Evolutionary conservation across 2,113 vertebrate genomes (phyloP).

Genomic region (Calonectris borealis): DNA sequence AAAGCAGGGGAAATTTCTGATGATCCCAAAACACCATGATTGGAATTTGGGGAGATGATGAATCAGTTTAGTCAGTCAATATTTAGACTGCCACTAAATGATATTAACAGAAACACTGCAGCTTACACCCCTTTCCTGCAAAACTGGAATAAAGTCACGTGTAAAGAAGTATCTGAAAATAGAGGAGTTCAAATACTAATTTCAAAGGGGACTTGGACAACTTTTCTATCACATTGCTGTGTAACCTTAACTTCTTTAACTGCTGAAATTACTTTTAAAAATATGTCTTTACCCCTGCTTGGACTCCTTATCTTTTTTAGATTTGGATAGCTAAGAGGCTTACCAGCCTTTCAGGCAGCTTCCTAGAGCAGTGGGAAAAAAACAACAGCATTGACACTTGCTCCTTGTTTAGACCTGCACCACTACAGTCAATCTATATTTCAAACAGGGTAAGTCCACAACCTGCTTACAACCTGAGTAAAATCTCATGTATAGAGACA

Average conservation of each 20-base stretch:
- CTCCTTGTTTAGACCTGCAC: background rate
- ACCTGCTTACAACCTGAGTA: background rate
- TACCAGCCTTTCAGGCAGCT: background rate
- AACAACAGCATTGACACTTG: fast-evolving
- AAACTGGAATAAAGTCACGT: background rate
- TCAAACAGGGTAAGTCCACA: background rate
- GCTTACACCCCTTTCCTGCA: background rate
- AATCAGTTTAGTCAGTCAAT: background rate
- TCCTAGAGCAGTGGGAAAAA: background rate
- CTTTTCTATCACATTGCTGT: fast-evolving
- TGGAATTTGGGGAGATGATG: background rate
- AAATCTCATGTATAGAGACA: background rate
- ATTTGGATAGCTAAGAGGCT: background rate
- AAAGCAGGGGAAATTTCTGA: background rate
- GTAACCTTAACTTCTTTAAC: background rate
- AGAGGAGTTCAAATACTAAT: background rate
- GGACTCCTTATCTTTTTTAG: background rate
- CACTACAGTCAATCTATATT: background rate
- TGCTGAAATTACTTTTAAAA: background rate
- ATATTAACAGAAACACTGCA: background rate
- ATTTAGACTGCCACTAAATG: background rate
- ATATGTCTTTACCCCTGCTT: background rate
- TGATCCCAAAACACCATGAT: fast-evolving
- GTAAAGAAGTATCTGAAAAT: background rate
- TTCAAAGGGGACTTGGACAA: background rate